Conservation (phyloP, 2,888 invertebrate genomes). For the Sphaerophoria taeniata region DNA sequence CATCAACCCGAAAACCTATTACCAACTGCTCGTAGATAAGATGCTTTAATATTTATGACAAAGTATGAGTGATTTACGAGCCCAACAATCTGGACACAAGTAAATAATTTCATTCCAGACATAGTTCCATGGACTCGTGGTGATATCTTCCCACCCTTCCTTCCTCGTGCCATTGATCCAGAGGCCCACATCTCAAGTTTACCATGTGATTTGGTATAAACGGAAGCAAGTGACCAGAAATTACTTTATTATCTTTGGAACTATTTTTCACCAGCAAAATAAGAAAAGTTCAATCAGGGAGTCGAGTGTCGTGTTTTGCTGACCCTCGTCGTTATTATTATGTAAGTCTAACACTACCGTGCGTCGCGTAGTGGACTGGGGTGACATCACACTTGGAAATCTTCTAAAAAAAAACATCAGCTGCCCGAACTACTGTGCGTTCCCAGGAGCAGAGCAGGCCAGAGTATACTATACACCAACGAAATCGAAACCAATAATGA, state of each 20-base stretch:
- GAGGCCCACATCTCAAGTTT: neutral
- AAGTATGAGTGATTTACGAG: constrained; percentile 76
- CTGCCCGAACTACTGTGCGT: constrained; percentile 63
- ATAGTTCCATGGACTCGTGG: constrained; percentile 36
- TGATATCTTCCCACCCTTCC: constrained; percentile 48
- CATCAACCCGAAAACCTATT: constrained; percentile 37
- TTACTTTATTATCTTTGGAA: constrained; percentile 72
- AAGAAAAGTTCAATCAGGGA: constrained; percentile 65
- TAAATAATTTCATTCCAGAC: constrained; percentile 78
- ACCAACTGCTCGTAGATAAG: constrained; percentile 79
- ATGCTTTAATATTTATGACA: constrained; percentile 83
- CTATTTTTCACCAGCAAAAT: constrained; percentile 60
- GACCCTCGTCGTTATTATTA: constrained; percentile 5
- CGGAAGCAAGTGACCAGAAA: constrained; percentile 70
- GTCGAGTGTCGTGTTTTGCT: neutral
- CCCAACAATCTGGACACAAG: constrained; percentile 78
- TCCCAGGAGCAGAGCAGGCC: constrained; percentile 62
- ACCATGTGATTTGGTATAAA: neutral
- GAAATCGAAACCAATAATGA: constrained; percentile 82
- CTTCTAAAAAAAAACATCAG: constrained; percentile 35
- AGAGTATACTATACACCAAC: no score
- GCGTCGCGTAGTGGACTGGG: constrained; percentile 8
- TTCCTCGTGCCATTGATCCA: no score
- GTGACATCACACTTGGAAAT: constrained; percentile 51
- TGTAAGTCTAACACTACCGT: no score